Conservation (phyloP, 2,113 vertebrate genomes). For the Pimephales promelas region DNA sequence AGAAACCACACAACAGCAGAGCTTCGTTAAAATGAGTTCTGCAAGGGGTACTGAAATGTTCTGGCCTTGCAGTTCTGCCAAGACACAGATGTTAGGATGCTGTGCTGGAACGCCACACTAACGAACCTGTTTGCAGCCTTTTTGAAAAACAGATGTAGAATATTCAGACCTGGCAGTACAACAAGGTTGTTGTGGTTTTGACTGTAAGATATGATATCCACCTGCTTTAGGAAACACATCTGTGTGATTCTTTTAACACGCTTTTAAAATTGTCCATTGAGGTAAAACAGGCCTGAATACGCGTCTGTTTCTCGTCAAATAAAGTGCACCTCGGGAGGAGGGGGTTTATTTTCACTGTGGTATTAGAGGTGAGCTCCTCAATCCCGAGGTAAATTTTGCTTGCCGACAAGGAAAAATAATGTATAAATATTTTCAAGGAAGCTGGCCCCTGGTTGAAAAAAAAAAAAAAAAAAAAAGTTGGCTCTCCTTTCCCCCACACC, state of each 20-base stretch:
- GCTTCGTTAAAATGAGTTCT: background rate
- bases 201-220: conserved; percentile 26
- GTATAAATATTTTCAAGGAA: conserved; percentile 76
- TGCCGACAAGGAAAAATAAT: conserved; percentile 67
- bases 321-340: conserved; percentile 68
- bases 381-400: conserved; percentile 68
- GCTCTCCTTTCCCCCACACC: conserved; percentile 52
- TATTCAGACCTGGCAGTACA: conserved; percentile 38
- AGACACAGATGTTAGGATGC: background rate
- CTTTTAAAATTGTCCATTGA: conserved; percentile 67
- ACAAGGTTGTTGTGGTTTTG: conserved; percentile 24
- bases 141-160: conserved; percentile 47
- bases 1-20: background rate
- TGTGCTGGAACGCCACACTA: background rate
- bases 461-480: too few relatives aligned
- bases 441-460: conserved; percentile 68
- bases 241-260: conserved; percentile 65
- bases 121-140: conserved; percentile 25
- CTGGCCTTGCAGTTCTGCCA: conserved; percentile 1
- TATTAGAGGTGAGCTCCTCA: conserved; percentile 71
- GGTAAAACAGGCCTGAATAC: conserved; percentile 66
- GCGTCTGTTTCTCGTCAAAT: conserved; percentile 70
- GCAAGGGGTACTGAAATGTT: background rate
- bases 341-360: conserved; percentile 78
- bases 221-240: conserved; percentile 51